Conservation (phyloP, 2,797 vertebrate genomes). For the Aphelocoma californica region DNA sequence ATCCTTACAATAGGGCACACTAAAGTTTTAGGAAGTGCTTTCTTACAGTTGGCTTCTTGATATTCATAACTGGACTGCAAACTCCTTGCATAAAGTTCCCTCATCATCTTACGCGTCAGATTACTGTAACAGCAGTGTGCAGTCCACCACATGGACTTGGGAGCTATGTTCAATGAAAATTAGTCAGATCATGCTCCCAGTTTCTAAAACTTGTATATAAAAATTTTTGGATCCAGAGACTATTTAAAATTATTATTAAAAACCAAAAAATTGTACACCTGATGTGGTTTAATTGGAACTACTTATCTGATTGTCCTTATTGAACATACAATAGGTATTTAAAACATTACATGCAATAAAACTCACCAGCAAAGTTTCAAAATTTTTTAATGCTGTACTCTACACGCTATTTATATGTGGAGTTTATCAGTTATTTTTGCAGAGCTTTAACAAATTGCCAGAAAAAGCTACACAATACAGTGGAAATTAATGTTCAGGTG, state of each 20-base stretch:
- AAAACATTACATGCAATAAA: not conserved
- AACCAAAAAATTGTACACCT: not conserved
- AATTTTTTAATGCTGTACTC: not conserved
- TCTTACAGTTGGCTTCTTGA: not conserved
- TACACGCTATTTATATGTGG: not conserved
- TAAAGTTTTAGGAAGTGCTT: not conserved
- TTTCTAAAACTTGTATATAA: not conserved
- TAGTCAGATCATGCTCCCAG: not conserved
- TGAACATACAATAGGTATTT: not conserved
- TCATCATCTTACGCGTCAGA: not conserved
- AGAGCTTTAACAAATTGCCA: not conserved
- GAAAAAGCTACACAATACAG: not conserved
- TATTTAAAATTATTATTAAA: not conserved
- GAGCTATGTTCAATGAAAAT: not conserved
- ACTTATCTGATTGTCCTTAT: not conserved
- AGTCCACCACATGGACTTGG: not conserved
- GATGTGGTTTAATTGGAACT: not conserved
- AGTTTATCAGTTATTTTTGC: not conserved
- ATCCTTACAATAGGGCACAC: not conserved
- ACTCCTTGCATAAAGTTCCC: not conserved
- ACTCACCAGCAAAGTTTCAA: not conserved
- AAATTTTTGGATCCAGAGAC: rapidly evolving
- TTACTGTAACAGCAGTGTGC: not conserved
- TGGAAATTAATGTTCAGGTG: not conserved
- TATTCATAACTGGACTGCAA: not conserved